Evolutionary conservation across 2,113 vertebrate genomes (phyloP).

Genomic region (Scophthalmus maximus): DNA sequence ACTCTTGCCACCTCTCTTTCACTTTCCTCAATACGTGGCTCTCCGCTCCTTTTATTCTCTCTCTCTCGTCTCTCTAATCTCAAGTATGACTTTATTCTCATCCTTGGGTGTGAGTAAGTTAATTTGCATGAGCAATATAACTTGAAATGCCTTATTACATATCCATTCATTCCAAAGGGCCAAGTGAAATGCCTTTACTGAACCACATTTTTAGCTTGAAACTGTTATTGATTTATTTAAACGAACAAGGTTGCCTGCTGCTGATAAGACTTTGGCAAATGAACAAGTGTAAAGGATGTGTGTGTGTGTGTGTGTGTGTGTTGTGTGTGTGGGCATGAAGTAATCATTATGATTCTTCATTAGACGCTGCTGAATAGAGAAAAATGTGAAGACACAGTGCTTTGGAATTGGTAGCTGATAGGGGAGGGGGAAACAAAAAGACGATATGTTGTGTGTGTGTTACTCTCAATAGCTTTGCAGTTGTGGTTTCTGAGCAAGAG

Average conservation of each 20-base stretch:
- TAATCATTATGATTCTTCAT: conserved; percentile 38
- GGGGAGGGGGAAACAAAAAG: not conserved
- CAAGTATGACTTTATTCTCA: conserved; percentile 40
- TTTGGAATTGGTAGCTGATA: conserved; percentile 9
- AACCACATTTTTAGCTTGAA: conserved; percentile 13
- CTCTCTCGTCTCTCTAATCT: conserved; percentile 42
- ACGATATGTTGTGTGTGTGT: not conserved
- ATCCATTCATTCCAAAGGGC: conserved; percentile 36
- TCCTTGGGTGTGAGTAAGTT: conserved; percentile 12
- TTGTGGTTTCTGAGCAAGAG: not conserved
- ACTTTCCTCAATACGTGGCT: conserved; percentile 31
- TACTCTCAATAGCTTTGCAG: not conserved
- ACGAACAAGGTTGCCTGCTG: conserved; percentile 34
- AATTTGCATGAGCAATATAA: conserved; percentile 32
- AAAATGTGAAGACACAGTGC: not conserved
- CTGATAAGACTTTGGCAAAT: conserved; percentile 42
- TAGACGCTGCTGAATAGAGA: conserved; percentile 6
- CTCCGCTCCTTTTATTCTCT: conserved; percentile 41
- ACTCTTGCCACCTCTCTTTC: conserved; percentile 49
- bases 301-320: not conserved
- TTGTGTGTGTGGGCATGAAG: conserved; percentile 9
- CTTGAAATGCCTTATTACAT: conserved; percentile 29
- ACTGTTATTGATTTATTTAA: conserved; percentile 56
- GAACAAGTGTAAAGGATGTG: conserved; percentile 25
- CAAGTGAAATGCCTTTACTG: conserved; percentile 24